Evolutionary conservation across 2,888 invertebrate genomes (phyloP).

Genomic region (Camponotus fellah): DNA sequence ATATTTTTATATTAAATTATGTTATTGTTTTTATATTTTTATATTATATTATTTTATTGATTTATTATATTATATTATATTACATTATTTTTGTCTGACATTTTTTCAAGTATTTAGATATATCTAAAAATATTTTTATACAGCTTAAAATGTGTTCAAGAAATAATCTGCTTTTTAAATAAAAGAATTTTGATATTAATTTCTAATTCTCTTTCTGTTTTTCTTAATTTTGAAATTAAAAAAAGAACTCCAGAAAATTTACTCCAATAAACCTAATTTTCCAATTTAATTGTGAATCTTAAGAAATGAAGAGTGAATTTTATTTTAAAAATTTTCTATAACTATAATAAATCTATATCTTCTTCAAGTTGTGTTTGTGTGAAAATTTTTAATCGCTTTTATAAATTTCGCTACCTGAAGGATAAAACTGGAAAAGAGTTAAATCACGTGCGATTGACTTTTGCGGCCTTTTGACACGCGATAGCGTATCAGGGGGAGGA

Average conservation of each 20-base stretch:
- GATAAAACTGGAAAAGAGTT: not conserved
- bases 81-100: not conserved
- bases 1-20: no score
- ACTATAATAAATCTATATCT: not conserved
- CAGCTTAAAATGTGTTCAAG: not conserved
- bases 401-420: not conserved
- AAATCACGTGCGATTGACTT: constrained; percentile 6
- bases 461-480: constrained; percentile 1
- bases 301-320: not conserved
- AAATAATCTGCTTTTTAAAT: not conserved
- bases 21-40: no score
- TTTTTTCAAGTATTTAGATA: not conserved
- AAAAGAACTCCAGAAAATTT: not conserved
- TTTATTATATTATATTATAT: no score
- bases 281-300: not conserved
- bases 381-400: not conserved
- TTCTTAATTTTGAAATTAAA: not conserved
- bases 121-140: not conserved
- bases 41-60: no score
- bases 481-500: not conserved
- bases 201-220: not conserved
- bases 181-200: not conserved
- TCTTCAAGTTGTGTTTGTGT: not conserved
- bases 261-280: not conserved
- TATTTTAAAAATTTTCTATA: not conserved